Evolutionary conservation across 2,888 invertebrate genomes (phyloP).

Genomic region (Antheraea yamamai): DNA sequence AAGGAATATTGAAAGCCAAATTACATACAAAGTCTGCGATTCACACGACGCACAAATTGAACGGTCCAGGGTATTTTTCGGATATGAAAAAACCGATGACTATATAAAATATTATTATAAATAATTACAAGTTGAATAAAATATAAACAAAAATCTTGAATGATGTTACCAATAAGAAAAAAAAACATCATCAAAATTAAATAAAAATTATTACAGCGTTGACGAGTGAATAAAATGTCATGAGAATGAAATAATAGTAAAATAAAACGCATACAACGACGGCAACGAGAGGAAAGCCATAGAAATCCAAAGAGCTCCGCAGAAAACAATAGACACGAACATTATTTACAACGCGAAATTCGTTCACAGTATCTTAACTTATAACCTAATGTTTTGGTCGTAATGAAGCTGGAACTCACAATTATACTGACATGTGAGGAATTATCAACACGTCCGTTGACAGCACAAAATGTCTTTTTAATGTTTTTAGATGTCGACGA

Average conservation of each 20-base stretch:
- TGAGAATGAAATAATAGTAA: neutral
- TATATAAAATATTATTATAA: too few species aligned
- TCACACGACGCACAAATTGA: neutral
- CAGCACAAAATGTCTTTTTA: neutral
- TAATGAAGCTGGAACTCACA: neutral
- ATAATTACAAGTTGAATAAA: neutral
- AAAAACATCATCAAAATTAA: neutral
- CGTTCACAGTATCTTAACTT: constrained; percentile 36
- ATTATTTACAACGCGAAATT: constrained; percentile 60
- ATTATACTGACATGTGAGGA: neutral
- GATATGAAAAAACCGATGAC: too few species aligned
- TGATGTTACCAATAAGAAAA: neutral
- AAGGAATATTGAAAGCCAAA: neutral
- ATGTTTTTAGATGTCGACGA: neutral
- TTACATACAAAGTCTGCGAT: neutral
- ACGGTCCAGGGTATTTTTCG: neutral
- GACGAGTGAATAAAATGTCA: neutral
- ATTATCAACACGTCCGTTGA: neutral
- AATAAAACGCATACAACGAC: constrained; percentile 2
- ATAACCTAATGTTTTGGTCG: constrained; percentile 38
- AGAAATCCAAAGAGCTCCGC: constrained; percentile 66
- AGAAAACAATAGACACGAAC: constrained; percentile 39
- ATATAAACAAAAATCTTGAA: neutral
- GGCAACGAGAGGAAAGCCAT: constrained; percentile 20
- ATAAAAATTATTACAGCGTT: neutral